Percentiles rank a stretch among this genome's conserved stretches.
These are phyloP conservation scores for Styela plicata DNA, from an alignment of 23 tunicate species.

Conservation along the genomic window DNA sequence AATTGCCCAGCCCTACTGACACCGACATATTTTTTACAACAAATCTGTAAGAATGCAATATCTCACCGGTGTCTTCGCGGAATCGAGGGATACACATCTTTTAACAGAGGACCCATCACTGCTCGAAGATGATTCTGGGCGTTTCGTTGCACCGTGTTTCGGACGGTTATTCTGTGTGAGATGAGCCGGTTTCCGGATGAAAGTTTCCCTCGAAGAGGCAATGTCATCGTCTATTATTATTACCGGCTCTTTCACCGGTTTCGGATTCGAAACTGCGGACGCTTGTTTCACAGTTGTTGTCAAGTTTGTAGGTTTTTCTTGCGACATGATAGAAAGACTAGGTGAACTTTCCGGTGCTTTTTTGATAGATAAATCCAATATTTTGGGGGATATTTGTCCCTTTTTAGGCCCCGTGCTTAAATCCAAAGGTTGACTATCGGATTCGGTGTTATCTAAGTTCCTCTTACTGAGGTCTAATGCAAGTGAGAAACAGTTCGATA, in stretches of 20 bases:
- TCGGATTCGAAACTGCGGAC: neutral
- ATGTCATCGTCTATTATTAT: neutral
- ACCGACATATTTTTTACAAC: too few species aligned
- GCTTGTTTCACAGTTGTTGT: neutral
- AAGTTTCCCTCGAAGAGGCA: neutral
- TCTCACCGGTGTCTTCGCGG: neutral
- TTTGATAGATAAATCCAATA: slow-evolving; percentile 20
- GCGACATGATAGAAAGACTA: neutral
- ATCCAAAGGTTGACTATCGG: slow-evolving; percentile 22
- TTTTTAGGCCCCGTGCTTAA: neutral
- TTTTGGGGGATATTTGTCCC: neutral
- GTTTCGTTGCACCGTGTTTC: neutral
- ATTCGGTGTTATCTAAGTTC: neutral
- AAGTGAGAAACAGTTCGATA: slow-evolving; percentile 23
- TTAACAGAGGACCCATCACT: neutral
- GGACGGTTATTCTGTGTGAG: neutral
- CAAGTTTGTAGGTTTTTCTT: too few species aligned
- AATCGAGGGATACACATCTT: slow-evolving; percentile 14
- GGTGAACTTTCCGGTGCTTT: neutral
- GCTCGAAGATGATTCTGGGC: neutral
- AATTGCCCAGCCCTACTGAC: too few species aligned
- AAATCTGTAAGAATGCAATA: too few species aligned
- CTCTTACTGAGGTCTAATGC: slow-evolving; percentile 20
- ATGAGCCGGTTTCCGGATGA: neutral
- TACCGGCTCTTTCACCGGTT: too few species aligned